These are phyloP conservation scores for Athene cunicularia DNA, from an alignment of 2,113 vertebrate species.

Conservation along the genomic window DNA sequence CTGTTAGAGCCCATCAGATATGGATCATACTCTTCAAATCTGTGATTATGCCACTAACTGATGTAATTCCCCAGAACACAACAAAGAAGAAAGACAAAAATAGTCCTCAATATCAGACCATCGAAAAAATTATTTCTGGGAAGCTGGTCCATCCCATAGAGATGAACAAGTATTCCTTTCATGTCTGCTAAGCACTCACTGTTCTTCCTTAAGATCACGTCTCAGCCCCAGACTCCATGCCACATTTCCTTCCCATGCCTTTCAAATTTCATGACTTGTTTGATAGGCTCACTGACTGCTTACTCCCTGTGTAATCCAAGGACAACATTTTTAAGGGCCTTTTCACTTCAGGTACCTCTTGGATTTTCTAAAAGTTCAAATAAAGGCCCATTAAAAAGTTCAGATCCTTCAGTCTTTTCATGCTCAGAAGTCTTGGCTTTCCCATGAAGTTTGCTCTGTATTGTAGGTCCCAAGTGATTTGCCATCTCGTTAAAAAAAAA, in stretches of 20 bases:
- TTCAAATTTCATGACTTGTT: neutral
- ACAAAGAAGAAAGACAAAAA: neutral
- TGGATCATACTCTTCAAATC: neutral
- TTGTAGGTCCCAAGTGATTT: neutral
- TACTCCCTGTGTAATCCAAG: neutral
- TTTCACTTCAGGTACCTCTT: neutral
- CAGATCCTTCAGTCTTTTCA: neutral
- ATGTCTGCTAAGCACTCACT: neutral
- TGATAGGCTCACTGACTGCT: neutral
- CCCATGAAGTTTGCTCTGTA: neutral
- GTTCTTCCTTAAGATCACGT: neutral
- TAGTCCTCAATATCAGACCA: neutral
- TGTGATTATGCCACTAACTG: neutral
- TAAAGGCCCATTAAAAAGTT: neutral
- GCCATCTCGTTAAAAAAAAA: neutral
- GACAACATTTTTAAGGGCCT: neutral
- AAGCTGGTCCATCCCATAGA: neutral
- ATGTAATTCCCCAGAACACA: neutral
- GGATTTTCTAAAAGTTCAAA: neutral
- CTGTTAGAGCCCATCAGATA: neutral
- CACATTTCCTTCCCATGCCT: neutral
- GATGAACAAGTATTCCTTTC: neutral
- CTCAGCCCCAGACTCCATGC: neutral
- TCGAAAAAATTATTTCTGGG: neutral
- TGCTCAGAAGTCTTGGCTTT: neutral